phyloP scores from a whole-genome alignment of 2,888 invertebrate genomes.

The Gastracanthus pulcherrimus region DNA sequence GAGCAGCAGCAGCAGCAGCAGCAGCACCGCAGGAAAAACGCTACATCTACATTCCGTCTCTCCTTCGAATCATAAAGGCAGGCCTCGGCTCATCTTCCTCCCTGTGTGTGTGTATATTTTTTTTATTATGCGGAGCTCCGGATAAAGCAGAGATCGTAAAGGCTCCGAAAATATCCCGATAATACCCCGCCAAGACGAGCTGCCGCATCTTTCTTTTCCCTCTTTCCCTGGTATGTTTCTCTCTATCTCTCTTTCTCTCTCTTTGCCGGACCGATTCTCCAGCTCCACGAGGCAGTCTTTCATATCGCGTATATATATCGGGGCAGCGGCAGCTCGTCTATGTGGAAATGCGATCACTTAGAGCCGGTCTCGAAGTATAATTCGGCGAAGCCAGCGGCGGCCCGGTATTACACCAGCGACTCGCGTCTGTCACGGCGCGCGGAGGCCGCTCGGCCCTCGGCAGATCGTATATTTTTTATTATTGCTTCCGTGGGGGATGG shows the following conservation, averaged over 20 bases:
- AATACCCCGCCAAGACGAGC: constrained; percentile 58
- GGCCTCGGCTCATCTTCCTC: neutral
- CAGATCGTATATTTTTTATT: constrained; percentile 75
- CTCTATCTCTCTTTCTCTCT: constrained; percentile 20
- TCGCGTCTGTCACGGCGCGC: constrained; percentile 60
- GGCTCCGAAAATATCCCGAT: constrained; percentile 69
- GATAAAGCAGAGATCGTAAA: constrained; percentile 63
- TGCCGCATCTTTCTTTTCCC: constrained; percentile 9
- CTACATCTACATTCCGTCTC: constrained; percentile 17
- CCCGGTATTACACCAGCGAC: constrained; percentile 23
- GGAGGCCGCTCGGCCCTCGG: constrained; percentile 26
- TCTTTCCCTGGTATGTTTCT: constrained; percentile 7
- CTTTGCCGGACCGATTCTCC: constrained; percentile 44
- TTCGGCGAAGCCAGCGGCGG: constrained; percentile 63
- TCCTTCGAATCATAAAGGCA: constrained; percentile 40
- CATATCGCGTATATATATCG: constrained; percentile 65
- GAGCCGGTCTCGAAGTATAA: constrained; percentile 75
- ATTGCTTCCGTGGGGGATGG: constrained; percentile 64
- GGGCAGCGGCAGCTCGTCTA: constrained; percentile 74
- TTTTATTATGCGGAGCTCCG: constrained; percentile 54
- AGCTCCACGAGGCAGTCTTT: constrained; percentile 64
- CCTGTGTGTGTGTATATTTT: constrained; percentile 8
- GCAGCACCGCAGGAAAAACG: too few species aligned
- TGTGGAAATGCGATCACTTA: constrained; percentile 77
- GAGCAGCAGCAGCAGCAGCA: neutral